Conservation (phyloP, 2,113 vertebrate genomes). For the Gallinago undulata region DNA sequence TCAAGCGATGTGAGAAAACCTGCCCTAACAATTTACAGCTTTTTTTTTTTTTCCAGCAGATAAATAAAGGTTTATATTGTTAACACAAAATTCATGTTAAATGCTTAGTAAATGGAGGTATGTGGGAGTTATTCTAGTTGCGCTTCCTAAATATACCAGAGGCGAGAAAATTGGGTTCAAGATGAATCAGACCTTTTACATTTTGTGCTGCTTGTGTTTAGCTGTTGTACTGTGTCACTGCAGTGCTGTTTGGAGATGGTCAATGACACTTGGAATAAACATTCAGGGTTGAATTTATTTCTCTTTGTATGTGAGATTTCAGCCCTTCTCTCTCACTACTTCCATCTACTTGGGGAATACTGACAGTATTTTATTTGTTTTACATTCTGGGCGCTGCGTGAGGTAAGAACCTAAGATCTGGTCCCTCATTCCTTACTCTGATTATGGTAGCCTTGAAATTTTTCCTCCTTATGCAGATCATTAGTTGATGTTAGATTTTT, state of each 20-base stretch:
- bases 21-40: background rate
- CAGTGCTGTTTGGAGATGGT: background rate
- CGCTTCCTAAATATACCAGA: background rate
- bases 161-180: background rate
- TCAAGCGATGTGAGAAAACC: background rate
- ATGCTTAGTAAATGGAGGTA: background rate
- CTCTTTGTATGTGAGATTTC: background rate
- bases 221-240: background rate
- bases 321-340: background rate
- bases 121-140: background rate
- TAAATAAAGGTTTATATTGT: background rate
- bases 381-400: background rate
- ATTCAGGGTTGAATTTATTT: background rate
- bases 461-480: background rate
- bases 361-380: background rate
- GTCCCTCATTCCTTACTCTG: background rate
- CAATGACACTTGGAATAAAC: background rate
- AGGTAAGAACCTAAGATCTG: background rate
- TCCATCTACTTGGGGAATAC: background rate
- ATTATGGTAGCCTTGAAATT: background rate
- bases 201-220: background rate
- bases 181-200: slow-evolving; percentile 4
- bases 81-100: background rate
- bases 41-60: background rate
- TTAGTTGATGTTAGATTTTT: background rate